Percentiles rank a stretch among this genome's conserved stretches.
phyloP scores from a whole-genome alignment of 1,140 invertebrate species.

The Zophobas morio region DNA sequence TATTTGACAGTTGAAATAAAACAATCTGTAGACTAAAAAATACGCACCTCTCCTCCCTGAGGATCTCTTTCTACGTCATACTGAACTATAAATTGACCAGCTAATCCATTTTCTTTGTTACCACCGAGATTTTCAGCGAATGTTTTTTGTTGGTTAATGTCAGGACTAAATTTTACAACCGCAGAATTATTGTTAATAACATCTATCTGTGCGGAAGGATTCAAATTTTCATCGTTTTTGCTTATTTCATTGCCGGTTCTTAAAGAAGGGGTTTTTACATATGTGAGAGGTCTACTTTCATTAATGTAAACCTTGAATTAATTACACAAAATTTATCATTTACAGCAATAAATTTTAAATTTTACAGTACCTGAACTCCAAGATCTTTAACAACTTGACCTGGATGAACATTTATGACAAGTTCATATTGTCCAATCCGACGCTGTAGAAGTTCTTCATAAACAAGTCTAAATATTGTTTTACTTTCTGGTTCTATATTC shows the following conservation, averaged over 20 bases:
- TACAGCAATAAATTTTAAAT: too few relatives aligned
- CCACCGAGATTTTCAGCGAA: constrained; percentile 57
- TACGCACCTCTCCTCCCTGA: constrained; percentile 70
- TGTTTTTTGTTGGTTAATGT: constrained; percentile 69
- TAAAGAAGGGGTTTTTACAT: constrained; percentile 72
- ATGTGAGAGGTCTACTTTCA: constrained; percentile 71
- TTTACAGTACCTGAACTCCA: constrained; percentile 64
- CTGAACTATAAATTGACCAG: constrained; percentile 76
- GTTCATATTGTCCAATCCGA: constrained; percentile 73
- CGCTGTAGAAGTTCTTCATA: constrained; percentile 76
- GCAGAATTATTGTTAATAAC: constrained; percentile 61
- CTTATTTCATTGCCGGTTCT: constrained; percentile 67
- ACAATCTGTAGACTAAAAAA: background rate
- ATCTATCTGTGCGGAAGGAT: constrained; percentile 60
- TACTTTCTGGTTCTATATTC: constrained; percentile 73
- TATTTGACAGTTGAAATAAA: background rate
- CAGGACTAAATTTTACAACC: constrained; percentile 68
- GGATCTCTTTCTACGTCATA: constrained; percentile 75
- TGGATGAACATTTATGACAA: constrained; percentile 75
- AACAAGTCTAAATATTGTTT: constrained; percentile 74
- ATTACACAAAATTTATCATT: too few relatives aligned
- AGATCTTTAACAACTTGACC: constrained; percentile 71
- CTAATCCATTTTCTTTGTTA: constrained; percentile 68
- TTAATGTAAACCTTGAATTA: constrained; percentile 68
- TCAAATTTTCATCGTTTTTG: constrained; percentile 55